Percentiles rank a stretch among this genome's conserved stretches.
These are phyloP conservation scores for Drosophila paulistorum DNA, from an alignment of 1,140 invertebrate species.

Conservation along the genomic window DNA sequence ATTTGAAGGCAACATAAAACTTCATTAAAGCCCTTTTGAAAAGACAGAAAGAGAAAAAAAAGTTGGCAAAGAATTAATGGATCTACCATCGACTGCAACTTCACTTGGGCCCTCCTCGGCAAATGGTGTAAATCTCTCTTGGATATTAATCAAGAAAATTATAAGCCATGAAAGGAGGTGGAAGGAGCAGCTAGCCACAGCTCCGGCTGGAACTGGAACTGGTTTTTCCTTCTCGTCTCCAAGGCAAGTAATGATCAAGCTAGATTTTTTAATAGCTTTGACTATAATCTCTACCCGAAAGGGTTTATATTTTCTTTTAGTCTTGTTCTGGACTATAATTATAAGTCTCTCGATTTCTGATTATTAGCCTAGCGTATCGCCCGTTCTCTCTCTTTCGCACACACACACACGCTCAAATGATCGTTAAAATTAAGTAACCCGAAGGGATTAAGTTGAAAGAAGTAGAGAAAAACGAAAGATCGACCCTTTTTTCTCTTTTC, in stretches of 20 bases:
- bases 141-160: constrained; percentile 81
- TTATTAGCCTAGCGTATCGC: constrained; percentile 74
- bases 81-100: constrained; percentile 29
- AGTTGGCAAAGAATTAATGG: constrained; percentile 77
- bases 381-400: constrained; percentile 35
- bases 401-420: constrained; percentile 14
- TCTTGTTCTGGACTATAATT: constrained; percentile 58
- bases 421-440: constrained; percentile 31
- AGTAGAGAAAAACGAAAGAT: constrained; percentile 33
- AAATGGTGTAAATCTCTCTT: constrained; percentile 69
- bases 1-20: constrained; percentile 57
- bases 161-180: constrained; percentile 37
- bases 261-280: constrained; percentile 78
- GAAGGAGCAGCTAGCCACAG: constrained; percentile 23
- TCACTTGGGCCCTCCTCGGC: constrained; percentile 18
- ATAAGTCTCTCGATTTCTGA: constrained; percentile 56
- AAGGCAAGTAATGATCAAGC: constrained; percentile 61
- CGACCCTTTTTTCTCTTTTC: constrained; percentile 38
- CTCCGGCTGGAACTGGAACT: constrained; percentile 23
- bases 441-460: constrained; percentile 47
- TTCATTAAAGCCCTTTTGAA: constrained; percentile 59
- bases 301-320: constrained; percentile 55
- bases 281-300: constrained; percentile 73
- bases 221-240: constrained; percentile 36
- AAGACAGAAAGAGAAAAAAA: constrained; percentile 13